Evolutionary conservation across 2,888 invertebrate species (phyloP).

Genomic region (Drosophila tanythrix): DNA sequence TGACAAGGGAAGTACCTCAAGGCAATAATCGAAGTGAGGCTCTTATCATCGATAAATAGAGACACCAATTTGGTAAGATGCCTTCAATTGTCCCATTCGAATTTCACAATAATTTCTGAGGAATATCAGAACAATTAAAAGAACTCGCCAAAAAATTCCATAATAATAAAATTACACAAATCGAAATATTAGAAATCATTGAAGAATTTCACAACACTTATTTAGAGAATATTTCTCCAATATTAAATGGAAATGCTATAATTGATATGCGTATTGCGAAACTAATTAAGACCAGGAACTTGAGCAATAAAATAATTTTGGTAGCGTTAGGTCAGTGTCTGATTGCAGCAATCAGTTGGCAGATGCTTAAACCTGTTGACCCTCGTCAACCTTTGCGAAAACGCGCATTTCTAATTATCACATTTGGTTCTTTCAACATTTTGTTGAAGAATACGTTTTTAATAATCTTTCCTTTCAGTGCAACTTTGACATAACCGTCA

Average conservation of each 20-base stretch:
- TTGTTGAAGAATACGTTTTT: constrained; percentile 1
- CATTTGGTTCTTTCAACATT: not conserved
- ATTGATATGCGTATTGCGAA: not conserved
- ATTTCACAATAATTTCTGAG: not conserved
- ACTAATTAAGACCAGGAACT: not conserved
- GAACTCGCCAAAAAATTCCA: not conserved
- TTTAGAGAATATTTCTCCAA: not conserved
- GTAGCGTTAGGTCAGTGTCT: not conserved
- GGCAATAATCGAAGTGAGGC: not conserved
- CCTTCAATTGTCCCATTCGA: not conserved
- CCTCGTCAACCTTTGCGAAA: not conserved
- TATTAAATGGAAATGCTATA: not conserved
- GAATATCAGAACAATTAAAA: not conserved
- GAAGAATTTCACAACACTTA: not conserved
- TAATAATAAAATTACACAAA: not conserved
- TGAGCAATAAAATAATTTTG: no score
- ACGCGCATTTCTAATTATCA: not conserved
- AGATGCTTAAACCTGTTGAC: not conserved
- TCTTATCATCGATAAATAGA: not conserved
- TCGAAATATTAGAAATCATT: not conserved
- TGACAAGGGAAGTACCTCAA: not conserved
- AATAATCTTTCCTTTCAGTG: not conserved
- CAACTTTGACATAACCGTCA: constrained; percentile 18
- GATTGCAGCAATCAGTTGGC: constrained; percentile 3
- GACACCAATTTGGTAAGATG: not conserved